Evolutionary conservation across 2,888 invertebrate genomes (phyloP).

Genomic region (Teinopalpus imperialis): DNA sequence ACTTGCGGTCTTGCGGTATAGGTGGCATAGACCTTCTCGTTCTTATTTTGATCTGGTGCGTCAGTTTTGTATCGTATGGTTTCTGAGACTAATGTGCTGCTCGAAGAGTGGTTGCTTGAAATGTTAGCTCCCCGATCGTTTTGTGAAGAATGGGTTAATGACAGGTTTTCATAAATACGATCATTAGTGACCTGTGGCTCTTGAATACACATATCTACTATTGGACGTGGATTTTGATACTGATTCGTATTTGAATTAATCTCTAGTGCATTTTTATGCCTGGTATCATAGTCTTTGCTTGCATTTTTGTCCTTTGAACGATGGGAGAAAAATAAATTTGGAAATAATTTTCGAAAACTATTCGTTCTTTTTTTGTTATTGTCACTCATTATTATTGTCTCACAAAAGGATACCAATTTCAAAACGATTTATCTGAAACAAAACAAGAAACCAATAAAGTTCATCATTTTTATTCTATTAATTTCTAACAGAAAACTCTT

Average conservation of each 20-base stretch:
- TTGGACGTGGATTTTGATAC: constrained; percentile 57
- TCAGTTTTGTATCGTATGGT: constrained; percentile 41
- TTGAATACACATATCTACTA: constrained; percentile 40
- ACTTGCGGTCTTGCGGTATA: constrained; percentile 49
- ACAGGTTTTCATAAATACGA: constrained; percentile 69
- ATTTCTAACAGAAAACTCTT: too few relatives aligned
- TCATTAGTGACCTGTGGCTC: constrained; percentile 43
- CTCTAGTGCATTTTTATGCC: constrained; percentile 31
- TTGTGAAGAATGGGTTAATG: constrained; percentile 37
- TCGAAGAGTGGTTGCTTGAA: constrained; percentile 61
- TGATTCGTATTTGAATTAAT: constrained; percentile 48
- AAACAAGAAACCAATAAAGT: constrained; percentile 14
- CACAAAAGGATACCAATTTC: not conserved
- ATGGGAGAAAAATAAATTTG: constrained; percentile 58
- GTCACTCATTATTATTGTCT: constrained; percentile 36
- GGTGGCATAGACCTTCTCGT: constrained; percentile 36
- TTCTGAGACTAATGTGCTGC: constrained; percentile 68
- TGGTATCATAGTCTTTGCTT: constrained; percentile 40
- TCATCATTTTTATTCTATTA: not conserved
- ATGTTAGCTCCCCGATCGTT: constrained; percentile 42
- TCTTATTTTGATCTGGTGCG: constrained; percentile 31
- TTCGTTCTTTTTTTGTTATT: constrained; percentile 59
- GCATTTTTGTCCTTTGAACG: constrained; percentile 58
- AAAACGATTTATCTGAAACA: constrained; percentile 34
- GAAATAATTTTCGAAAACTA: constrained; percentile 67